Evolutionary conservation across 2,113 vertebrate genomes (phyloP), one percentile per base, ranked within the genome.

Genomic region (Ploceus nigricollis): DNA sequence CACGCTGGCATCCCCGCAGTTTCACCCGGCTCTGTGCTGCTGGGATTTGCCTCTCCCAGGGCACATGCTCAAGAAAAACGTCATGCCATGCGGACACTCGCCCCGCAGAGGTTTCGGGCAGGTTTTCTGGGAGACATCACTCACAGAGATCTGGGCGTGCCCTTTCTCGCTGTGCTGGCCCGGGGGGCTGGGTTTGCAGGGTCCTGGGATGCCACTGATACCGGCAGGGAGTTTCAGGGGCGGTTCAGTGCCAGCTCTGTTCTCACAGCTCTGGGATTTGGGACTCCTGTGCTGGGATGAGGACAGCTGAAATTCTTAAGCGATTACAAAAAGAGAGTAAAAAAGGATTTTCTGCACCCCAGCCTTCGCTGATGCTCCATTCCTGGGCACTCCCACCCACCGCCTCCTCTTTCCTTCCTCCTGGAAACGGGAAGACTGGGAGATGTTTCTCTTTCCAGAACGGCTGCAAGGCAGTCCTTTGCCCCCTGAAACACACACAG

Each of bases 281-380:
- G 48, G 84, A 76, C 16, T 90, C 42, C 76, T 86, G 63, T 0
- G 4, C 56, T 15, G 4, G 54, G 72, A 47, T 73, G 80, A 77
- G 90, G 51, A 58, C 91, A 90, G 86, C 27, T 87, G 86, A 77
- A 95, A 95, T 97, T 93, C 87, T 93, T 86, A 4, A 90, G 86
- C 0, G n/a, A 86, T 95, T 82, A 95, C 86, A 86, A 73, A 92
- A 86, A 45, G 86, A 82, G 42, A 79, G 71, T n/a, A 30, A 86
- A 92, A 76, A 80, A 80, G 40, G 3, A 8, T 31, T 91, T 73
- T 77, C 50, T 8, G 4, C 68, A 44, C 64, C 44, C 44, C 94
- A 76, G 91, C 75, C 79, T 75, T 30, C 3, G 33, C 71, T 51
- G 90, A 68, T 14, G 57, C 76, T 94, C 76, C 22, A 4, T 39